Base-by-base conservation (phyloP, 1,140 invertebrate genomes). In the Ips typographus region DNA sequence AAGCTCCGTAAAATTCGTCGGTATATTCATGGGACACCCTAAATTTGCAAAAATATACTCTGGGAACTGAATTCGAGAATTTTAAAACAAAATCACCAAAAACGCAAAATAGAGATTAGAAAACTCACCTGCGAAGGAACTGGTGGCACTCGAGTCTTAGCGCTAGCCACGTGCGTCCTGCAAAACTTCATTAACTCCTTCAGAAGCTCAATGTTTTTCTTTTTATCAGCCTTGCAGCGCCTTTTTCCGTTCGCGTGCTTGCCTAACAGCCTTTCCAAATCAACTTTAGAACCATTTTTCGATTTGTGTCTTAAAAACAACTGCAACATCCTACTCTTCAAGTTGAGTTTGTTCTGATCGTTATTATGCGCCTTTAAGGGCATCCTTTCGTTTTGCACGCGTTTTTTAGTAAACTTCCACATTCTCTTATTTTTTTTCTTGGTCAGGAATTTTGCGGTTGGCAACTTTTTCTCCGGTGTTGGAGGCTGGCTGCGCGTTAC, bases 111-210 rank as follows among this genome's bases (percentile, higher is more conserved):
- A 22, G 22, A 22, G 22, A 22, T 22, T 22, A 22, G 22, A 22
- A 22, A 22, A 22, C 22, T 22, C 22, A 56, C 22, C 4, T 4
- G 7, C 37, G 47, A 7, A 59, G 52, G 44, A 63, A 59, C 49
- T 36, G 47, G 41, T 40, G 66, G 62, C 56, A 55, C 51, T 3
- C 67, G 67, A 22, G 40, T 53, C 22, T 64, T 65, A 6, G 39
- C 22, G 39, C 40, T 43, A 38, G 38, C 47, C 8, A 58, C 42
- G 7, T 59, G 52, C 5, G 39, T 58, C 4, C 47, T 51, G 49
- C 60, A 66, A n/a, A 69, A 64, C 36, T 52, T 68, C 8, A 62
- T 40, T 0, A 68, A 41, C 40, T 68, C 61, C 40, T 38, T 68
- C 2, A 67, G 42, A 1, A 72, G 53, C 41, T 65, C 56, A 5